Base-by-base conservation (phyloP, 2,888 invertebrate species). In the Syritta pipiens region DNA sequence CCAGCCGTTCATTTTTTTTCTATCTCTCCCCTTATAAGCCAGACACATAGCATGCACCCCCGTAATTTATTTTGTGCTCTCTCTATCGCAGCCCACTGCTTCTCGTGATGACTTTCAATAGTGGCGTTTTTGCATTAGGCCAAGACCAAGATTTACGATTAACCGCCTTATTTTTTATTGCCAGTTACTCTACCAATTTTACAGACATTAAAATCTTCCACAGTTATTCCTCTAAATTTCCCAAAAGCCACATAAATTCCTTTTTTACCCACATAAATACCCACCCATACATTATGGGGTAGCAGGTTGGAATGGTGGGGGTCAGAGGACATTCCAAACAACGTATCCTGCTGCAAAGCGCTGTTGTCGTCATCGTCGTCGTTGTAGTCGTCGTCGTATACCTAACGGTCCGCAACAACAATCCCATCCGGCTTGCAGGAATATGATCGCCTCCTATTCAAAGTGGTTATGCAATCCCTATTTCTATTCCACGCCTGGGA, bases 141-240 rank as follows among this genome's bases (percentile, higher is more conserved):
- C 60, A 53, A 53, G 53, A 55, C 72, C 72, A 72, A 65, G 65
- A 77, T 77, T 72, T 77, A 77, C 60, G 72, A 60, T 65, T 60
- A 46, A 62, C 60, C 77, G 65, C 65, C 77, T 65, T 49, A 65
- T 77, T 72, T 77, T 77, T 77, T 77, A 77, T 77, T 72, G 72
- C 77, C 77, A 67, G 72, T 72, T 72, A 72, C 65, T 67, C 65
- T 60, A 77, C 77, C 77, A 77, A 77, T 72, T 77, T 77, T 77
- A 77, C 77, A 77, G 72, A 67, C 77, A 77, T 77, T 77, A 77
- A 77, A 77, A 77, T 72, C 77, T 77, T 67, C 65, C 72, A 72
- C 72, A 72, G 77, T 77, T 72, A 72, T 77, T 77, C 77, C 77
- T 77, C 65, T 77, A 77, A 72, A 77, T 77, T 77, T 77, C 55